These are phyloP conservation scores for Ceryle rudis DNA, from an alignment of 2,797 vertebrate genomes.

Conservation along the genomic window DNA sequence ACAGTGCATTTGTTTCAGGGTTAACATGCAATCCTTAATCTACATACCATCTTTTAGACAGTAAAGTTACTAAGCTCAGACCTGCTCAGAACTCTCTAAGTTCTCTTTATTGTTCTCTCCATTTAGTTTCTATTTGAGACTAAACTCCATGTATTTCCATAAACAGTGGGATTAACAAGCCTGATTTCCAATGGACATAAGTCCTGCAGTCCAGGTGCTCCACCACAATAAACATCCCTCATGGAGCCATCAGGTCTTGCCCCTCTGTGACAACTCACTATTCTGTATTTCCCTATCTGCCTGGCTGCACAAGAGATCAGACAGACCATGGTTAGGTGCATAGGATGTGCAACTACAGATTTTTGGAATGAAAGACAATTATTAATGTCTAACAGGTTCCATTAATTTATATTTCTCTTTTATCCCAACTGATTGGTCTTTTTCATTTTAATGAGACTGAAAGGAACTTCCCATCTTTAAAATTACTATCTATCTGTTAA, in stretches of 20 bases:
- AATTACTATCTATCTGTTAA: background rate
- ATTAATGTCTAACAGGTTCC: background rate
- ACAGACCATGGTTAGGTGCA: background rate
- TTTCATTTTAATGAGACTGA: background rate
- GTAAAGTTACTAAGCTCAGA: background rate
- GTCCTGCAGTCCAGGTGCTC: background rate
- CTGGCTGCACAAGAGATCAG: background rate
- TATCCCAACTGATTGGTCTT: background rate
- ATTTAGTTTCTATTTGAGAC: background rate
- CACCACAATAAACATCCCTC: background rate
- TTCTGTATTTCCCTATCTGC: background rate
- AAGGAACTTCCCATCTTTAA: background rate
- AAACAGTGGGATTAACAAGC: background rate
- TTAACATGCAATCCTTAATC: background rate
- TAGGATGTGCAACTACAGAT: rapidly evolving
- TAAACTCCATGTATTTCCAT: background rate
- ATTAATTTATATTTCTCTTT: background rate
- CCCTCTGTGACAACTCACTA: background rate
- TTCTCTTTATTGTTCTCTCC: background rate
- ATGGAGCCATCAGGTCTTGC: background rate
- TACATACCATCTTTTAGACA: background rate
- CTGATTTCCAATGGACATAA: background rate
- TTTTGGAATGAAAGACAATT: background rate
- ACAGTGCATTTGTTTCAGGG: background rate
- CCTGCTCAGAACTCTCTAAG: background rate